These are phyloP conservation scores for Cololabis saira DNA, from an alignment of 2,113 vertebrate species.

Conservation along the genomic window DNA sequence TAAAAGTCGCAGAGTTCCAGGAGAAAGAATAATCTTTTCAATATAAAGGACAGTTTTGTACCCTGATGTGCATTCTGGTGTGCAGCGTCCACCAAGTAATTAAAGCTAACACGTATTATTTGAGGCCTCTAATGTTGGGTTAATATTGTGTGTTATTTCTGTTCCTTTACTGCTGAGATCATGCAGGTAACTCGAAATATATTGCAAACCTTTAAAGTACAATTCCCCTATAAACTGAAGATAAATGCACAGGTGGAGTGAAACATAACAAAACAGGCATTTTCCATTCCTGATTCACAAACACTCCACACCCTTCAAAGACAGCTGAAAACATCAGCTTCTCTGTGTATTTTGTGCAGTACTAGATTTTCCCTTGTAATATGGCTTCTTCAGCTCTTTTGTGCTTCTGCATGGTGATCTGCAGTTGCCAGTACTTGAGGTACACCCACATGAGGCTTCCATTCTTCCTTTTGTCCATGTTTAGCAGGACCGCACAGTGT, in stretches of 20 bases:
- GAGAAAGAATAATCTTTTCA: too few species aligned
- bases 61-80: background rate
- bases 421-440: constrained; percentile 91
- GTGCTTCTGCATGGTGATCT: constrained; percentile 87
- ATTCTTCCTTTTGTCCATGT: constrained; percentile 87
- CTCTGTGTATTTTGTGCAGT: constrained; percentile 35
- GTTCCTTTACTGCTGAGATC: background rate
- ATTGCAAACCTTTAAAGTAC: constrained; percentile 4
- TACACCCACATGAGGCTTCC: constrained; percentile 97
- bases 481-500: constrained; percentile 87
- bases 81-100: constrained; percentile 5
- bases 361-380: constrained; percentile 60
- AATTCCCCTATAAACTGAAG: constrained; percentile 21
- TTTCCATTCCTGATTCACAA: constrained; percentile 26
- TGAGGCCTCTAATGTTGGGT: constrained; percentile 7
- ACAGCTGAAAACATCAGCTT: constrained; percentile 21
- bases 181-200: background rate
- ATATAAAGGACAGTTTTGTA: too few species aligned
- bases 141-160: background rate
- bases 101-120: constrained; percentile 12
- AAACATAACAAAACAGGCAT: background rate
- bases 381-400: constrained; percentile 84
- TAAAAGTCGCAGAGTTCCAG: too few species aligned
- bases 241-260: too few species aligned
- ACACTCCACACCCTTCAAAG: constrained; percentile 9